Conservation (phyloP, 2,113 vertebrate genomes). For the Heptranchias perlo region DNA sequence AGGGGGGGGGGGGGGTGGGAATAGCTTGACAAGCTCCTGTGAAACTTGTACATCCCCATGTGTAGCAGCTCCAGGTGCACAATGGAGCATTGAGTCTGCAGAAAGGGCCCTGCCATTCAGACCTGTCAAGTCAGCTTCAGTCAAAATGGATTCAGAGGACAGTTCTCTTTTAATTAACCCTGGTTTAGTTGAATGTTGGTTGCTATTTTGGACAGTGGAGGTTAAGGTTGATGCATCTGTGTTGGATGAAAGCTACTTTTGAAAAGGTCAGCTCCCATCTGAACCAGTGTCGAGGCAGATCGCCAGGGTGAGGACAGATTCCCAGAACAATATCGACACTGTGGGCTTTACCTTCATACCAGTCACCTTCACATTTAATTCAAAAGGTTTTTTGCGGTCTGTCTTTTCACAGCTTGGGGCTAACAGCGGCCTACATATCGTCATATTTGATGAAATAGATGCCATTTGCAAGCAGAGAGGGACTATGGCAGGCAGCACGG, state of each 20-base stretch:
- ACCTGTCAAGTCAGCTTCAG: neutral
- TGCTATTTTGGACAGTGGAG: constrained; percentile 15
- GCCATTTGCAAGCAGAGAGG: constrained; percentile 97
- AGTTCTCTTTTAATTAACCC: neutral
- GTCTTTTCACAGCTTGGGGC: constrained; percentile 69
- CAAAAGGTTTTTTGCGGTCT: neutral
- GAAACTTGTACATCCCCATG: neutral
- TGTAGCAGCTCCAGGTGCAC: neutral
- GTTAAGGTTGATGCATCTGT: neutral
- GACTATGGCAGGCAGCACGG: constrained; percentile 92
- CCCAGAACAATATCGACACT: constrained; percentile 39
- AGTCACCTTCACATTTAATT: neutral
- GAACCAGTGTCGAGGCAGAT: constrained; percentile 47
- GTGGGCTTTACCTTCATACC: constrained; percentile 30
- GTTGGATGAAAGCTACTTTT: constrained; percentile 49
- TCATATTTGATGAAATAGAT: constrained; percentile 96
- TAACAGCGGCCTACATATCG: constrained; percentile 94
- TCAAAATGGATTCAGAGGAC: neutral
- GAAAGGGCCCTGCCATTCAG: neutral
- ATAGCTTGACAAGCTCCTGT: neutral
- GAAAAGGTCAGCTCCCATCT: constrained; percentile 55
- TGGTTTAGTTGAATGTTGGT: neutral
- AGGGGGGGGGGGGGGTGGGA: no score
- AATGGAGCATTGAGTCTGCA: neutral
- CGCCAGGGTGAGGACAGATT: constrained; percentile 44